A percentile compares a stretch with the other conserved stretches of the same genome.
phyloP scores from a whole-genome alignment of 92 coral and sea anemone species.

The Heliopora coerulea region DNA sequence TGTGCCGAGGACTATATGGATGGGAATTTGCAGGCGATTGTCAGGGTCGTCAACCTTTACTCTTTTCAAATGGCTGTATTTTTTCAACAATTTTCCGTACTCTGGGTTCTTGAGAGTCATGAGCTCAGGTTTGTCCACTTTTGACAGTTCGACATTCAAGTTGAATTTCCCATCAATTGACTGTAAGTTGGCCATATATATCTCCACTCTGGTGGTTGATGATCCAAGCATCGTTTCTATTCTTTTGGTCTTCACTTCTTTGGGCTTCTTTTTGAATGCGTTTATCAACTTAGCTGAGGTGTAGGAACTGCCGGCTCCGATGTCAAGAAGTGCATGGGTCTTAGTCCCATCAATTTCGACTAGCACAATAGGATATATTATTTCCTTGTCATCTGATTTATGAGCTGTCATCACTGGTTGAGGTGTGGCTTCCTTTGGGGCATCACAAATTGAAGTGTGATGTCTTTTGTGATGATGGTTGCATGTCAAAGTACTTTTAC shows the following conservation, averaged over 20 bases:
- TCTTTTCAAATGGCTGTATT: conserved; percentile 44
- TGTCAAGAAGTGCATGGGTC: conserved; percentile 53
- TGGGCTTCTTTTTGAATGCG: conserved; percentile 42
- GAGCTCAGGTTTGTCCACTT: conserved; percentile 51
- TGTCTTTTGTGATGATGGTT: conserved; percentile 23
- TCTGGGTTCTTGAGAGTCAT: conserved; percentile 30
- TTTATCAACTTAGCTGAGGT: conserved; percentile 44
- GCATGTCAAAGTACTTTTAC: conserved; percentile 29
- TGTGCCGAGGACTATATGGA: conserved; percentile 28
- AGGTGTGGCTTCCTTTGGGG: conserved; percentile 27
- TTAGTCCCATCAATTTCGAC: not conserved
- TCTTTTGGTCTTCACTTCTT: conserved; percentile 37
- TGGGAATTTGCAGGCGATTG: conserved; percentile 35
- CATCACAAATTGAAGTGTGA: conserved; percentile 42
- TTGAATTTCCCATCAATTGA: conserved; percentile 38
- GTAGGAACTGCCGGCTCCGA: conserved; percentile 55
- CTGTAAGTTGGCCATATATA: conserved; percentile 35
- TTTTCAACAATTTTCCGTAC: conserved; percentile 43
- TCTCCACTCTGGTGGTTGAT: conserved; percentile 42
- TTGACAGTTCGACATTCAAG: conserved; percentile 45
- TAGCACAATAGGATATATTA: conserved; percentile 40
- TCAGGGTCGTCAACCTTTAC: conserved; percentile 50
- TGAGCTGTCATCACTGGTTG: conserved; percentile 37
- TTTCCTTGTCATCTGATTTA: conserved; percentile 24
- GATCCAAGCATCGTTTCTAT: conserved; percentile 54